Evolutionary conservation across 2,888 invertebrate genomes (phyloP).

Genomic region (Malthinus seriepunctatus): DNA sequence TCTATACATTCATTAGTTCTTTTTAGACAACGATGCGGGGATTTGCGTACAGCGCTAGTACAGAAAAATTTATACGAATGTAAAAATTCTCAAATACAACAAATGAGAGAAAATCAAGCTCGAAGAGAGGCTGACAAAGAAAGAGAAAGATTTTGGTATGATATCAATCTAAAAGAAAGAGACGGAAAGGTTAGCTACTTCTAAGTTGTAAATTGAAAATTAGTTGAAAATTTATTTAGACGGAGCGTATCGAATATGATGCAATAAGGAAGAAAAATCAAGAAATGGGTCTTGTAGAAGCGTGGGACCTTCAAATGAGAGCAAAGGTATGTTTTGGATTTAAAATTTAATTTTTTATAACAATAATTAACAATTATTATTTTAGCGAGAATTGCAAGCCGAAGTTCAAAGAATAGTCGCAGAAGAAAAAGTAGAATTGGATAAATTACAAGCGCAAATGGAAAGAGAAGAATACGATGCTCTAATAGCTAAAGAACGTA

Average conservation of each 20-base stretch:
- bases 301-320: conserved; percentile 48
- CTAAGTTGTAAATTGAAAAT: neutral
- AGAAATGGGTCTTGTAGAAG: conserved; percentile 50
- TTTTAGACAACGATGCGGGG: conserved; percentile 49
- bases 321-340: conserved; percentile 41
- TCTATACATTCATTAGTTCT: neutral
- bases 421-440: conserved; percentile 45
- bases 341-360: neutral
- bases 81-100: conserved; percentile 61
- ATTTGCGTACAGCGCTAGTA: conserved; percentile 56
- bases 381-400: conserved; percentile 39
- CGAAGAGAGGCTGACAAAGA: conserved; percentile 59
- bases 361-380: conserved; percentile 6
- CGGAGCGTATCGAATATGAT: conserved; percentile 60
- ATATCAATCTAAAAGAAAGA: conserved; percentile 61
- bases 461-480: conserved; percentile 44
- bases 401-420: conserved; percentile 40
- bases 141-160: conserved; percentile 64
- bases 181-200: conserved; percentile 51
- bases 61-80: conserved; percentile 59
- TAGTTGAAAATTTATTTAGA: conserved; percentile 43
- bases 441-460: conserved; percentile 41
- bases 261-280: conserved; percentile 53
- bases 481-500: conserved; percentile 33
- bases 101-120: conserved; percentile 64